phyloP scores from a whole-genome alignment of 1,140 invertebrate species.

The Anadara kagoshimensis region DNA sequence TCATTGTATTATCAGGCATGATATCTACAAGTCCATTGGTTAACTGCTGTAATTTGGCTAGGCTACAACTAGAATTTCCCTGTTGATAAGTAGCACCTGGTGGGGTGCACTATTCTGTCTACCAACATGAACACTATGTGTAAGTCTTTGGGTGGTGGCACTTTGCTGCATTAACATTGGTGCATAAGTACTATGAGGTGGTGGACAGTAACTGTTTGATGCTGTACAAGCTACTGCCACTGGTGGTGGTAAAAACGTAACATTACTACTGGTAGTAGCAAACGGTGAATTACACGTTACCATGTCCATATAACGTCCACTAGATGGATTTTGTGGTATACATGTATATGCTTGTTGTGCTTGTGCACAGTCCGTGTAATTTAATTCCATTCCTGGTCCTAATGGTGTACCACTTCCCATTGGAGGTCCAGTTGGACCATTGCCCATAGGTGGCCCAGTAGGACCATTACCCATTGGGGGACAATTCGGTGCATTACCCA shows the following conservation, averaged over 20 bases:
- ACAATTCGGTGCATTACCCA: slow-evolving; percentile 9
- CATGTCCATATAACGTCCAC: slow-evolving; percentile 61
- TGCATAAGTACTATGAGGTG: slow-evolving; percentile 71
- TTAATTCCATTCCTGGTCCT: slow-evolving; percentile 57
- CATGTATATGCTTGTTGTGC: slow-evolving; percentile 46
- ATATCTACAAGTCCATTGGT: slow-evolving; percentile 81
- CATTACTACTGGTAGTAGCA: slow-evolving; percentile 43
- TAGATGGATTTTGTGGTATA: slow-evolving; percentile 19
- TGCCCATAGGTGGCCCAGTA: no score
- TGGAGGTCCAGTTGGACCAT: no score
- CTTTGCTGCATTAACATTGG: slow-evolving; percentile 62
- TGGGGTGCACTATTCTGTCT: slow-evolving; percentile 56
- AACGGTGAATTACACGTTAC: slow-evolving; percentile 41
- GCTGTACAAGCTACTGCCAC: slow-evolving; percentile 65
- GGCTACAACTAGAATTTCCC: slow-evolving; percentile 78
- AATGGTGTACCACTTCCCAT: no score
- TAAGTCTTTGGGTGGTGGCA: slow-evolving; percentile 64
- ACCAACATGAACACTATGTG: slow-evolving; percentile 74
- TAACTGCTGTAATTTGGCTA: slow-evolving; percentile 89
- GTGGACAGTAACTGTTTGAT: slow-evolving; percentile 56
- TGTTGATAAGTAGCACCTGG: slow-evolving; percentile 36
- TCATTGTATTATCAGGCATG: slow-evolving; percentile 79
- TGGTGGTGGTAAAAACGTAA: slow-evolving; percentile 73
- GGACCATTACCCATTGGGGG: slow-evolving; percentile 47
- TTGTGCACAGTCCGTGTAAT: slow-evolving; percentile 72